phyloP scores from a whole-genome alignment of 2,888 invertebrate genomes.

The Acleris literana region DNA sequence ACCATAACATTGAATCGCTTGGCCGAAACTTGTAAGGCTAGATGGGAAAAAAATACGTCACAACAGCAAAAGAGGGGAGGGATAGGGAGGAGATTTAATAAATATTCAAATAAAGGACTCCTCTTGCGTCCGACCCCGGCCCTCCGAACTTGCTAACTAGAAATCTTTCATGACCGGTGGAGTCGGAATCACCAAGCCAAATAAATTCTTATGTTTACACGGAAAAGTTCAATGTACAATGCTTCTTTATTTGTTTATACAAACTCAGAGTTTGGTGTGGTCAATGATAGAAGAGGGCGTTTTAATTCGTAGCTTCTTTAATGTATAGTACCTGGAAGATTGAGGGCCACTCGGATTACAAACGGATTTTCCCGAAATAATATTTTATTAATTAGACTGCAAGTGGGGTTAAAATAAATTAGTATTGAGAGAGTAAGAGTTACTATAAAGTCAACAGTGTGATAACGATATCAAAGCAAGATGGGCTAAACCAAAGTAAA shows the following conservation, averaged over 20 bases:
- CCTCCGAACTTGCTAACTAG: slow-evolving; percentile 29
- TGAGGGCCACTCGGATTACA: too few species aligned
- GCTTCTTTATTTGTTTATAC: slow-evolving; percentile 18
- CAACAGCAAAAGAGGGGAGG: slow-evolving; percentile 45
- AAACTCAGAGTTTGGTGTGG: slow-evolving; percentile 13
- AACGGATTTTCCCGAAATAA: too few species aligned
- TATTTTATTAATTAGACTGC: too few species aligned
- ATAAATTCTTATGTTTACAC: slow-evolving; percentile 30
- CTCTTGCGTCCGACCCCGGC: not conserved
- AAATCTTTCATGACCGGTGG: slow-evolving; percentile 31
- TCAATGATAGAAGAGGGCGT: slow-evolving; percentile 22
- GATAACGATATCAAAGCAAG: too few species aligned
- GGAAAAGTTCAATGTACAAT: slow-evolving; percentile 29
- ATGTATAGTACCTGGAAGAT: not conserved
- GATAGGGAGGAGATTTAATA: slow-evolving; percentile 64
- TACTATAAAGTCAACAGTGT: too few species aligned
- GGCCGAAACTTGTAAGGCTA: slow-evolving; percentile 47
- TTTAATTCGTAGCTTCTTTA: slow-evolving; percentile 24
- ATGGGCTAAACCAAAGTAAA: too few species aligned
- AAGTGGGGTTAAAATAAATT: too few species aligned
- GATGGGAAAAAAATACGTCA: slow-evolving; percentile 60
- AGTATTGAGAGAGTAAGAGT: too few species aligned
- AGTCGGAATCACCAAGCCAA: slow-evolving; percentile 25
- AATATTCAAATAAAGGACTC: slow-evolving; percentile 73
- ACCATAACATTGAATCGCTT: slow-evolving; percentile 13